These are phyloP conservation scores for Microctonus aethiopoides DNA, from an alignment of 2,888 invertebrate species.

Conservation along the genomic window DNA sequence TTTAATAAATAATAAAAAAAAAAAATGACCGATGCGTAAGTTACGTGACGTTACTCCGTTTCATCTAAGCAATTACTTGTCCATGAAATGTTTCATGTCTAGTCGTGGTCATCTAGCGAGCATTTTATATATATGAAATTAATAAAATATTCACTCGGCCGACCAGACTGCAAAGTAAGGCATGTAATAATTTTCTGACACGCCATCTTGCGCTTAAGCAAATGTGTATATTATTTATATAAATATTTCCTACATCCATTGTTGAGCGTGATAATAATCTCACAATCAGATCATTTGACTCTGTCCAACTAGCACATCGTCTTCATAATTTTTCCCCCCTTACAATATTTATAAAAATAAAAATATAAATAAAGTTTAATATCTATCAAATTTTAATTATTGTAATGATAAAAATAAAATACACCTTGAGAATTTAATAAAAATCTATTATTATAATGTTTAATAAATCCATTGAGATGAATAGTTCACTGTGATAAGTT, in stretches of 20 bases:
- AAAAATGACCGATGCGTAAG: not conserved
- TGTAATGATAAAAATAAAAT: not conserved
- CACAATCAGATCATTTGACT: slow-evolving; percentile 47
- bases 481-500: no score
- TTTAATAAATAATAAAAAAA: not conserved
- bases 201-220: slow-evolving; percentile 52
- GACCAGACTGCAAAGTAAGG: slow-evolving; percentile 53
- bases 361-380: not conserved
- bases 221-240: slow-evolving; percentile 12
- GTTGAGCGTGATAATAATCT: slow-evolving; percentile 22
- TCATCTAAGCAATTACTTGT: slow-evolving; percentile 20
- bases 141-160: slow-evolving; percentile 60
- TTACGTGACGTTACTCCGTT: slow-evolving; percentile 10
- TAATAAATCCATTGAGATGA: not conserved
- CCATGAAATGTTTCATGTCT: slow-evolving; percentile 16
- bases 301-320: not conserved
- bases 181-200: slow-evolving; percentile 59
- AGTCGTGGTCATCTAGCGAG: slow-evolving; percentile 2
- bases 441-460: not conserved
- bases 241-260: slow-evolving; percentile 40
- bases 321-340: no score
- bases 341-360: no score
- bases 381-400: not conserved
- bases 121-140: slow-evolving; percentile 48
- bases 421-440: not conserved